phyloP scores from a whole-genome alignment of 2,888 invertebrate species.

The Aporophyla lueneburgensis region DNA sequence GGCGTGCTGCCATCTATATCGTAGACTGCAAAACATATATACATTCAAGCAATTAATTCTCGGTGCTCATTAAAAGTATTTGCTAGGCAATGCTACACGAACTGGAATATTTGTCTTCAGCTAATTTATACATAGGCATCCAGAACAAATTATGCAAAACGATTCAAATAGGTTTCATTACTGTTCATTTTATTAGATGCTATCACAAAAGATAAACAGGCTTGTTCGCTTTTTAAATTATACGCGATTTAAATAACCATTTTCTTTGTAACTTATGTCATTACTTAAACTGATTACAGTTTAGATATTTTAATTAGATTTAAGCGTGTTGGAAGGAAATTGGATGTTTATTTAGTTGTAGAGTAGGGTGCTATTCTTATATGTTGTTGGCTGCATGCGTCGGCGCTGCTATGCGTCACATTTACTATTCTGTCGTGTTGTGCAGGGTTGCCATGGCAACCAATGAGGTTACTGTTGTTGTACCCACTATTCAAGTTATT shows the following conservation, averaged over 20 bases:
- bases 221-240: constrained; percentile 51
- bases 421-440: constrained; percentile 56
- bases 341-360: constrained; percentile 71
- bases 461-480: constrained; percentile 36
- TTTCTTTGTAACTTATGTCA: constrained; percentile 54
- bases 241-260: constrained; percentile 50
- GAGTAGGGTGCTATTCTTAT: constrained; percentile 65
- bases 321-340: constrained; percentile 70
- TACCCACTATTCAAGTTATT: constrained; percentile 31
- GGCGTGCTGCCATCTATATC: constrained; percentile 44
- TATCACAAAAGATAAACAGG: constrained; percentile 54
- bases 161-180: constrained; percentile 60
- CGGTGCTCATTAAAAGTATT: constrained; percentile 57
- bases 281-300: constrained; percentile 63
- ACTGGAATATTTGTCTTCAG: constrained; percentile 56
- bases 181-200: constrained; percentile 52
- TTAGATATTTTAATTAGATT: constrained; percentile 70
- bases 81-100: constrained; percentile 33
- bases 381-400: constrained; percentile 71
- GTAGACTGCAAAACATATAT: constrained; percentile 31
- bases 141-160: constrained; percentile 64
- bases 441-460: constrained; percentile 53
- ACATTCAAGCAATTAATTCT: constrained; percentile 45
- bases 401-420: constrained; percentile 65
- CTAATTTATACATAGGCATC: constrained; percentile 57